Base-by-base conservation (phyloP, 2,888 invertebrate species). In the Octodonta nipae region DNA sequence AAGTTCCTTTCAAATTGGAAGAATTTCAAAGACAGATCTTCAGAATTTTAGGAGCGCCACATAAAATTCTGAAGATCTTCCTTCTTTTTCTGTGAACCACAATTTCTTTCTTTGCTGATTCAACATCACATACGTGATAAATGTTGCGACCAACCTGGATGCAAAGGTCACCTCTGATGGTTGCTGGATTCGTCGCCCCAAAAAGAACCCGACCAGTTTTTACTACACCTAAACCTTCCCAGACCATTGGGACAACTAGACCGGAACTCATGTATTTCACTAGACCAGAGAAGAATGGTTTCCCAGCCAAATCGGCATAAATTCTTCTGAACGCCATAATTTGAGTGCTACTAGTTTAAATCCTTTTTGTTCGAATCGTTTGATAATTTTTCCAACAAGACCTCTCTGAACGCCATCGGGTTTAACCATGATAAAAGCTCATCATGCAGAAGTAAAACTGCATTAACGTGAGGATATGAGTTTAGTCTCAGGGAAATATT, bases 321-420 rank as follows among this genome's bases (percentile, higher is more conserved):
- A 99, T 98, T 49, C 89, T 71, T 63, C 88, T 73, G 47, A 98
- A 67, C 84, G 84, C 57, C 80, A 71, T 66, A 93, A 84, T 70
- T 96, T 98, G 67, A 95, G 74, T 40, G 84, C 93, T 14, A 95
- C 89, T 45, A 98, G 70, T 66, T 93, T 92, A 71, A 91, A 96
- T 45, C 96, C 96, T 65, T 92, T 91, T 54, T 83, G 75, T 66
- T 98, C 96, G 63, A 98, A 98, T 48, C 91, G 76, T 59, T 88
- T 77, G 57, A 96, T 87, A 58, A 96, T 93, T 64, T 87, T 84
- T 39, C 93, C 93, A 48, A 95, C 85, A 39, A 98, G 76, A 51
- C 93, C 92, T 44, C 98, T 78, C 60, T 98, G 96, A 52, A 98
- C 96, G 38, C 88, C 96, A 65, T 98, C 98, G 30, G 96, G 96